A percentile compares a stretch with the other conserved stretches of the same genome.
These are phyloP conservation scores for Chirona hameri DNA, from an alignment of 2,888 invertebrate species.

Conservation along the genomic window DNA sequence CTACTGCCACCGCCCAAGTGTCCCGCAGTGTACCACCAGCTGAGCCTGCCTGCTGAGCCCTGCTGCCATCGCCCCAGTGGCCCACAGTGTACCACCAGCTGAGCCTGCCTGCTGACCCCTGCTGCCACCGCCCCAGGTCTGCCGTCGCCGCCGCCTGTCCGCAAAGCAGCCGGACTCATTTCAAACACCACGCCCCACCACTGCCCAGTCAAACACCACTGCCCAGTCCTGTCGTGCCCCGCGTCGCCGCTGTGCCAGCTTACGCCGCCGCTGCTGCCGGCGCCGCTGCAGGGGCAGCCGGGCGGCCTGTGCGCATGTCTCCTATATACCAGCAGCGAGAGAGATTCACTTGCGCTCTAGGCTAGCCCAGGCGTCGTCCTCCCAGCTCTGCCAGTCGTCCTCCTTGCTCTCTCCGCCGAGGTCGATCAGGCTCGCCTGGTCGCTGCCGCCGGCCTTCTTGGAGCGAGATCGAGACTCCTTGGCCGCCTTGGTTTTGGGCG, in stretches of 20 bases:
- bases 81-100: too few species aligned
- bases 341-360: conserved; percentile 26
- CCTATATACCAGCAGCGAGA: neutral
- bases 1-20: too few species aligned
- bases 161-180: too few species aligned
- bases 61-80: too few species aligned
- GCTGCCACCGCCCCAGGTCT: too few species aligned
- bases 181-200: too few species aligned
- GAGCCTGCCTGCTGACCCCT: too few species aligned
- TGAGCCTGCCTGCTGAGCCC: too few species aligned
- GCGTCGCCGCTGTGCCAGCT: neutral
- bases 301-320: neutral
- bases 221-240: neutral
- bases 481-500: conserved; percentile 8
- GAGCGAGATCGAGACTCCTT: neutral
- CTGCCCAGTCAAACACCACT: too few species aligned
- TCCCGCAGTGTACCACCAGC: too few species aligned
- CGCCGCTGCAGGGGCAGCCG: neutral
- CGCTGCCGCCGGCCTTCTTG: neutral
- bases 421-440: neutral
- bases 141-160: too few species aligned
- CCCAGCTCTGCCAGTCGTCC: conserved; percentile 27
- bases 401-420: conserved; percentile 12
- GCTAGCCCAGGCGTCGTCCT: conserved; percentile 25
- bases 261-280: neutral